Percentiles rank a stretch among this genome's conserved stretches.
These are phyloP conservation scores for Danio jaintianensis DNA, from an alignment of 2,797 vertebrate genomes.

Conservation along the genomic window DNA sequence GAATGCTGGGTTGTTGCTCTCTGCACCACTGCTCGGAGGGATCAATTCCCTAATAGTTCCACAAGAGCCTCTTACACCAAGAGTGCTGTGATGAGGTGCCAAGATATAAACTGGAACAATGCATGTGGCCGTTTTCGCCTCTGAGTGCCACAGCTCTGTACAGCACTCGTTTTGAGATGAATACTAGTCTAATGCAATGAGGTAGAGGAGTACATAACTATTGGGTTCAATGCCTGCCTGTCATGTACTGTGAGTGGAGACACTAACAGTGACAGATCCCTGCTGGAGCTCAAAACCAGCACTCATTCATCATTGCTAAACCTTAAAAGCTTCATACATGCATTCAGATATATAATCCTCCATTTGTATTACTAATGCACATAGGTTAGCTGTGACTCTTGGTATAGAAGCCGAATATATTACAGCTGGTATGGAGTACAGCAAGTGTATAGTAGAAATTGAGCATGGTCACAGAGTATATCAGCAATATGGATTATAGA, in stretches of 20 bases:
- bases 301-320: neutral
- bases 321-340: neutral
- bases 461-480: no score
- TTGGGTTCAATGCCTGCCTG: neutral
- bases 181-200: constrained; percentile 7
- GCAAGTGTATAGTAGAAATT: no score
- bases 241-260: neutral
- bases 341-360: neutral
- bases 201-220: neutral
- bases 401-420: no score
- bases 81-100: constrained; percentile 14
- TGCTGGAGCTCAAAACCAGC: neutral
- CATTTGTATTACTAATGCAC: neutral
- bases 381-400: neutral
- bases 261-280: neutral
- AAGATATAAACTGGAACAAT: constrained; percentile 20
- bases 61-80: constrained; percentile 43
- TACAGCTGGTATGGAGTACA: no score
- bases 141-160: neutral
- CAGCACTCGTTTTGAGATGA: neutral
- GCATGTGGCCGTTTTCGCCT: neutral
- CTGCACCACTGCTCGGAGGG: constrained; percentile 49
- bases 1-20: constrained; percentile 53
- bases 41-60: constrained; percentile 57
- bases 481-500: no score